Percentiles rank a stretch among this genome's conserved stretches.
Evolutionary conservation across 2,797 vertebrate species (phyloP).

Genomic region (Gymnocypris eckloni): DNA sequence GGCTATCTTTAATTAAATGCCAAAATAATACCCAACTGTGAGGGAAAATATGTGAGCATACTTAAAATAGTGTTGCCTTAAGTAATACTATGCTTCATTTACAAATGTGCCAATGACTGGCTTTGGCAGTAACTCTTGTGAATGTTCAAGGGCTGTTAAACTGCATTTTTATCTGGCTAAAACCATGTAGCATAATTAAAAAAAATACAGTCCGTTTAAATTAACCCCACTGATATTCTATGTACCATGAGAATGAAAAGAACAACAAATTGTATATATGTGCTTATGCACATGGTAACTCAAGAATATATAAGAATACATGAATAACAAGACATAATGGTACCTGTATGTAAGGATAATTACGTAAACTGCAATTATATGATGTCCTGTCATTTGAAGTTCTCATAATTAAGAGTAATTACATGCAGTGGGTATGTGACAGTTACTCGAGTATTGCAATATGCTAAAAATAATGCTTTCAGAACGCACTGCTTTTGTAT

Average conservation of each 20-base stretch:
- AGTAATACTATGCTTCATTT: constrained; percentile 48
- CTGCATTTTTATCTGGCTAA: not conserved
- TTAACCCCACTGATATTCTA: not conserved
- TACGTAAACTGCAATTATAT: not conserved
- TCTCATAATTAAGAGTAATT: constrained; percentile 21
- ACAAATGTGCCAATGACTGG: constrained; percentile 50
- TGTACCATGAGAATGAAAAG: not conserved
- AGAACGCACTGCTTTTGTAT: not conserved
- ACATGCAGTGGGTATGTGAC: not conserved
- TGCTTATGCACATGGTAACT: not conserved
- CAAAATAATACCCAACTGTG: constrained; percentile 50
- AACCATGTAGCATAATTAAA: constrained; percentile 11
- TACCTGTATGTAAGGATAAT: constrained; percentile 13
- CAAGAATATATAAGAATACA: not conserved
- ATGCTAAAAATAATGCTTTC: constrained; percentile 16
- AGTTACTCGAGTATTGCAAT: not conserved
- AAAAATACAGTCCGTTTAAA: not conserved
- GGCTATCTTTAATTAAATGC: constrained; percentile 61
- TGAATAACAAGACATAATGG: constrained; percentile 3
- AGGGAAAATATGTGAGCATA: constrained; percentile 20
- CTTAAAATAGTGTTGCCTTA: constrained; percentile 36
- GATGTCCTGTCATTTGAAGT: constrained; percentile 11
- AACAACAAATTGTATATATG: not conserved
- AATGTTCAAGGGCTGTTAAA: constrained; percentile 26
- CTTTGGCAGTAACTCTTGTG: constrained; percentile 31